These are phyloP conservation scores for Magallana gigas DNA, from an alignment of 1,140 invertebrate genomes.

Conservation along the genomic window DNA sequence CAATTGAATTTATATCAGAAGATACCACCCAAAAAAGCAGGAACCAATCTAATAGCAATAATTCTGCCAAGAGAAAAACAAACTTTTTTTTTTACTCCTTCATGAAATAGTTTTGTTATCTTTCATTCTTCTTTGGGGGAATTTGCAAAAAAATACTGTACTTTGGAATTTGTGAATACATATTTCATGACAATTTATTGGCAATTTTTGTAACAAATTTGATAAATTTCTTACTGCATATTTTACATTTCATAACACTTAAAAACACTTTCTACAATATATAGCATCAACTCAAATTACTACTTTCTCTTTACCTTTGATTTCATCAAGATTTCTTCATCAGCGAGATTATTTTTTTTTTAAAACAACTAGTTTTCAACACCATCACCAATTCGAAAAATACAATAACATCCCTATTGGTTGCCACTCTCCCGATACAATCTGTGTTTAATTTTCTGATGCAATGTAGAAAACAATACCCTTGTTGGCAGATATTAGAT, in stretches of 20 bases:
- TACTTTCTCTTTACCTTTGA: too few relatives aligned
- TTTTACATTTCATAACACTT: too few relatives aligned
- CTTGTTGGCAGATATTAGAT: constrained; percentile 35
- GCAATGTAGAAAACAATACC: constrained; percentile 26
- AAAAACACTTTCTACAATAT: too few relatives aligned
- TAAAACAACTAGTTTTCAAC: not conserved
- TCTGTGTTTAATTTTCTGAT: constrained; percentile 35
- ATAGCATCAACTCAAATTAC: too few relatives aligned
- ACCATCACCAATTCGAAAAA: constrained; percentile 1
- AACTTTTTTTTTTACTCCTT: not conserved
- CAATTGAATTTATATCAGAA: constrained; percentile 21
- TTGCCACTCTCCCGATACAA: constrained; percentile 14
- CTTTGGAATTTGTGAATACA: too few relatives aligned
- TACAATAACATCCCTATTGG: not conserved
- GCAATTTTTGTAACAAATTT: too few relatives aligned
- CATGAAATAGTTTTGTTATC: not conserved
- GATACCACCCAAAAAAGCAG: constrained; percentile 7
- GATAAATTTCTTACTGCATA: too few relatives aligned
- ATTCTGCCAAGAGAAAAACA: constrained; percentile 26
- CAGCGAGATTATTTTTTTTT: not conserved
- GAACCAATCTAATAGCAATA: not conserved
- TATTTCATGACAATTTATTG: too few relatives aligned
- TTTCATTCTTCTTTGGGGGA: not conserved
- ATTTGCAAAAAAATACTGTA: too few relatives aligned
- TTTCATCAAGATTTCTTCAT: not conserved